A percentile compares a stretch with the other conserved stretches of the same genome.
phyloP scores from a whole-genome alignment of 2,113 vertebrate species.

The Tapirus terrestris region DNA sequence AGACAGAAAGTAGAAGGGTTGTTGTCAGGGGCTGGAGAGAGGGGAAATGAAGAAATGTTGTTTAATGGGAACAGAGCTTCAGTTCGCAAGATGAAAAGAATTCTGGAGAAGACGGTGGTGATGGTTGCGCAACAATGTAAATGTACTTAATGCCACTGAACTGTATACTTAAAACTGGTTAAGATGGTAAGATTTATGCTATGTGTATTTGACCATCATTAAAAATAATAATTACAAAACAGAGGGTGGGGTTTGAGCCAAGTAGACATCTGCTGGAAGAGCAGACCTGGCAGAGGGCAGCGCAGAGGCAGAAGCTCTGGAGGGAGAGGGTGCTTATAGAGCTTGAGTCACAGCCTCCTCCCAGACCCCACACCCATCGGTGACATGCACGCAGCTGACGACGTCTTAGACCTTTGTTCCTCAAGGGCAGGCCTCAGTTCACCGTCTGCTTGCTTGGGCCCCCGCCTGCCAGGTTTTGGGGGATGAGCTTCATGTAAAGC shows the following conservation, averaged over 20 bases:
- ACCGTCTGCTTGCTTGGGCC: background rate
- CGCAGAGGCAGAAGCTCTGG: background rate
- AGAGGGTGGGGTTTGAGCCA: background rate
- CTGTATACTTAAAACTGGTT: background rate
- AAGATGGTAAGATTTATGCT: background rate
- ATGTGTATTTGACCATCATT: too few relatives aligned
- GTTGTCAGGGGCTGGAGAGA: background rate
- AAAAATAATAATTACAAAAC: background rate
- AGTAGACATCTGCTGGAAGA: background rate
- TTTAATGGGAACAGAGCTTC: background rate
- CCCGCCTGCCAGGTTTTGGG: background rate
- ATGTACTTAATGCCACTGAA: background rate
- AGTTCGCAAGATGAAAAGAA: background rate
- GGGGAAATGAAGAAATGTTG: background rate
- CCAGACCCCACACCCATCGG: fast-evolving
- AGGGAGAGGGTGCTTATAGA: fast-evolving
- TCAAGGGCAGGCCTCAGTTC: background rate
- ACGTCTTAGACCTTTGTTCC: background rate
- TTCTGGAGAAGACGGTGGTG: background rate
- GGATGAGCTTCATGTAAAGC: background rate
- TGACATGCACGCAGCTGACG: background rate
- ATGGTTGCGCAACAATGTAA: background rate
- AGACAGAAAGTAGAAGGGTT: background rate
- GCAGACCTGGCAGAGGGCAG: background rate
- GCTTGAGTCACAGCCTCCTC: background rate